Conservation (phyloP, 2,888 invertebrate genomes). For the Sinodicranocentrus sp. region DNA sequence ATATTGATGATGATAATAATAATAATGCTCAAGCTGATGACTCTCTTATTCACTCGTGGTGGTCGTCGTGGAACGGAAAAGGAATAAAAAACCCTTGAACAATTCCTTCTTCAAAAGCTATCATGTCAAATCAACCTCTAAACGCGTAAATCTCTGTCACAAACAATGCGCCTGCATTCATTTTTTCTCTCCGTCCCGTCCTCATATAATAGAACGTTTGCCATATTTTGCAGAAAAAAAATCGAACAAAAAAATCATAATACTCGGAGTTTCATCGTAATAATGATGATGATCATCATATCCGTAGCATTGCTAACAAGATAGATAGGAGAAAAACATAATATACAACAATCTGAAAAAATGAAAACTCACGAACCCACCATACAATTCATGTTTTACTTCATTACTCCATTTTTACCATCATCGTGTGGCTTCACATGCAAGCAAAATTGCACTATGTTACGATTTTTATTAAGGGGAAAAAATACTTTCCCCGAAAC, state of each 20-base stretch:
- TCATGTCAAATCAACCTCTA: slow-evolving; percentile 65
- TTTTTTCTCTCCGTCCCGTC: slow-evolving; percentile 39
- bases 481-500: slow-evolving; percentile 30
- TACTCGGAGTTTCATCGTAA: background rate
- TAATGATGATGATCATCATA: background rate
- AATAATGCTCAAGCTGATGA: slow-evolving; percentile 16
- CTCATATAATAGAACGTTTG: background rate
- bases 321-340: background rate
- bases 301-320: slow-evolving; percentile 17
- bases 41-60: slow-evolving; percentile 16
- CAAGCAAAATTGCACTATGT: background rate
- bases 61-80: slow-evolving; percentile 17
- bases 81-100: background rate
- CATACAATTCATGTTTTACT: slow-evolving; percentile 11
- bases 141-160: slow-evolving; percentile 68
- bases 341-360: slow-evolving; percentile 25
- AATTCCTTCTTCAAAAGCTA: slow-evolving; percentile 35
- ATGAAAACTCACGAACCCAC: slow-evolving; percentile 7
- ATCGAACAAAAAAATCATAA: no score
- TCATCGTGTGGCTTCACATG: background rate
- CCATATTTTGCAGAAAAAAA: no score
- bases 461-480: background rate
- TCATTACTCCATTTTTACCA: slow-evolving; percentile 27
- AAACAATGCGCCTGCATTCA: slow-evolving; percentile 61
- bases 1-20: slow-evolving; percentile 15